phyloP scores from a whole-genome alignment of 2,888 invertebrate species.

The Alitta virens region DNA sequence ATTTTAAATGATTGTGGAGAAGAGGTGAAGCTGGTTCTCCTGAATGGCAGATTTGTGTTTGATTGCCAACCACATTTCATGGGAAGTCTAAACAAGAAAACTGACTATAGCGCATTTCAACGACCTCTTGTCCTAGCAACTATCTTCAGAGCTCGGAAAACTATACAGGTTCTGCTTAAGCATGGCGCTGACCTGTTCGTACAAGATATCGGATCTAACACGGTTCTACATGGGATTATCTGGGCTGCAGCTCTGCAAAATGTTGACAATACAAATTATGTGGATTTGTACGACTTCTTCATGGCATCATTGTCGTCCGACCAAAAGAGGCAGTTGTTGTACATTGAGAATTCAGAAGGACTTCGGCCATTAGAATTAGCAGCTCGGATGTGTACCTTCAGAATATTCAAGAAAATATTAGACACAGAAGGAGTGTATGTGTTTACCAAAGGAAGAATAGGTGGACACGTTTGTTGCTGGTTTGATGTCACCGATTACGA shows the following conservation, averaged over 20 bases:
- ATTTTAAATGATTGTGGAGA: not conserved
- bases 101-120: conserved; percentile 3
- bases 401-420: conserved; percentile 14
- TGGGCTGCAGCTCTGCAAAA: conserved; percentile 9
- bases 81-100: not conserved
- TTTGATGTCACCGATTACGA: conserved; percentile 25
- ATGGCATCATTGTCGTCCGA: not conserved
- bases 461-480: conserved; percentile 11
- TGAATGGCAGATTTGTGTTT: conserved; percentile 12
- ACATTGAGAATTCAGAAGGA: conserved; percentile 14
- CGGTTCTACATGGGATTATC: conserved; percentile 12
- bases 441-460: conserved; percentile 13
- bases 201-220: conserved; percentile 10
- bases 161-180: conserved; percentile 1
- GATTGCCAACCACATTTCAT: conserved; percentile 1
- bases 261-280: not conserved
- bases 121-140: conserved; percentile 11
- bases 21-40: conserved; percentile 1
- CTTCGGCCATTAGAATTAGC: conserved; percentile 18
- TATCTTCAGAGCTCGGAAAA: not conserved
- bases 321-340: conserved; percentile 2
- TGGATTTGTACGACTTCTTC: conserved; percentile 10
- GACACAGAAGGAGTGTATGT: conserved; percentile 18
- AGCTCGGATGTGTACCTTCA: conserved; percentile 11
- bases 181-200: conserved; percentile 7